Evolutionary conservation across 2,797 vertebrate genomes (phyloP).

Genomic region (Rallus crepitans): DNA sequence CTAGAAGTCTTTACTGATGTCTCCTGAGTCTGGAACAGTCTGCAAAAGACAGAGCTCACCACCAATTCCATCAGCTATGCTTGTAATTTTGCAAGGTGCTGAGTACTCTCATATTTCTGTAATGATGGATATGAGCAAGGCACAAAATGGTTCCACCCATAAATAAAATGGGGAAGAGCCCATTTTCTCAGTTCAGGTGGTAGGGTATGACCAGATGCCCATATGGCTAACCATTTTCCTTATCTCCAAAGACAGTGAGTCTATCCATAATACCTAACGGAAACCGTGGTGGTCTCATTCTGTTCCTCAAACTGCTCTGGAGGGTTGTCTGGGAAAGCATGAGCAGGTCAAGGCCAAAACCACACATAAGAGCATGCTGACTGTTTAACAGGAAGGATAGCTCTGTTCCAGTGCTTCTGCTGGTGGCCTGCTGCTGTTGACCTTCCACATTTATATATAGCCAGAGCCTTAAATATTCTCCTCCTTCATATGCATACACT

Average conservation of each 20-base stretch:
- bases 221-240: rapidly evolving
- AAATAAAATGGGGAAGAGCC: not conserved
- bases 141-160: not conserved
- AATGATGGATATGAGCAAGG: not conserved
- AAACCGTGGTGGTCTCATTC: not conserved
- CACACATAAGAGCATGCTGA: not conserved
- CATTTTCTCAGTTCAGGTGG: not conserved
- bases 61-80: not conserved
- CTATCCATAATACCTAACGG: not conserved
- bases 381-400: not conserved
- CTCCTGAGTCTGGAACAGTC: not conserved
- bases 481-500: not conserved
- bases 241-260: not conserved
- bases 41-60: not conserved
- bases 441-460: not conserved
- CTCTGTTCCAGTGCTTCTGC: not conserved
- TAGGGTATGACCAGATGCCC: not conserved
- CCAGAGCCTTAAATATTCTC: not conserved
- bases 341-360: not conserved
- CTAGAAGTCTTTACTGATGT: not conserved
- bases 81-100: not conserved
- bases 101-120: not conserved
- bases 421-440: not conserved
- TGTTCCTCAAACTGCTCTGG: not conserved
- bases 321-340: not conserved